Percentiles rank a stretch among this genome's conserved stretches.
These are phyloP conservation scores for Neopipo cinnamomea DNA, from an alignment of 2,113 vertebrate species.

Conservation along the genomic window DNA sequence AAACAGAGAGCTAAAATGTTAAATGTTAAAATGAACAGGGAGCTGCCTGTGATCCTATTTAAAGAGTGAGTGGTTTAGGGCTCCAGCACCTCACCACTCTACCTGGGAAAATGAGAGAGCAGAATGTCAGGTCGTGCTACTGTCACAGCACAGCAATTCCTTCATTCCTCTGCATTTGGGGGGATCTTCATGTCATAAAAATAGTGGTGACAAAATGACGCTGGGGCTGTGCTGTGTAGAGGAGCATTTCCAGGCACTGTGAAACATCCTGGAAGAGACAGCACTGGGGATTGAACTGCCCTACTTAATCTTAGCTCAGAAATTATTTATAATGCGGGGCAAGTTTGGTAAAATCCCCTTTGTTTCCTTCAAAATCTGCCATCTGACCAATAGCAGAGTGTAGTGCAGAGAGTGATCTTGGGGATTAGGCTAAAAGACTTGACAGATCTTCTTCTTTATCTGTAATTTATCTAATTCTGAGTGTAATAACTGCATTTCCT, in stretches of 20 bases:
- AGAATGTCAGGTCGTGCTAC: rapidly evolving
- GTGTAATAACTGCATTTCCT: neutral
- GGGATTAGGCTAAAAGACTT: neutral
- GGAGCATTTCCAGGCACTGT: neutral
- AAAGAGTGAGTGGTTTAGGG: neutral
- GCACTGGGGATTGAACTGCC: neutral
- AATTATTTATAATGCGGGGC: neutral
- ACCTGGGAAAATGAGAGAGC: neutral
- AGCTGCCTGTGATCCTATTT: neutral
- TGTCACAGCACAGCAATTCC: neutral
- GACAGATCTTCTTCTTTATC: neutral
- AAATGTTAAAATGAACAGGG: neutral
- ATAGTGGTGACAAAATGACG: neutral
- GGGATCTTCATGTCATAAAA: neutral
- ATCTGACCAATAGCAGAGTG: neutral
- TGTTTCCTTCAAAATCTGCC: neutral
- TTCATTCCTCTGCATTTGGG: neutral
- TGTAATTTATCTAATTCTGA: neutral
- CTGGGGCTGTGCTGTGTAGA: neutral
- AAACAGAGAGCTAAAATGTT: neutral
- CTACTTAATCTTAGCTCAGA: neutral
- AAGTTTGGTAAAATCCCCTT: neutral
- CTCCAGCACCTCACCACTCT: neutral
- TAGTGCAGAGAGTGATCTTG: neutral
- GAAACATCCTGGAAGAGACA: neutral